A percentile compares a stretch with the other conserved stretches of the same genome.
phyloP scores from a whole-genome alignment of 23 tunicate species.

The Oikopleura vanhoeffeni region DNA sequence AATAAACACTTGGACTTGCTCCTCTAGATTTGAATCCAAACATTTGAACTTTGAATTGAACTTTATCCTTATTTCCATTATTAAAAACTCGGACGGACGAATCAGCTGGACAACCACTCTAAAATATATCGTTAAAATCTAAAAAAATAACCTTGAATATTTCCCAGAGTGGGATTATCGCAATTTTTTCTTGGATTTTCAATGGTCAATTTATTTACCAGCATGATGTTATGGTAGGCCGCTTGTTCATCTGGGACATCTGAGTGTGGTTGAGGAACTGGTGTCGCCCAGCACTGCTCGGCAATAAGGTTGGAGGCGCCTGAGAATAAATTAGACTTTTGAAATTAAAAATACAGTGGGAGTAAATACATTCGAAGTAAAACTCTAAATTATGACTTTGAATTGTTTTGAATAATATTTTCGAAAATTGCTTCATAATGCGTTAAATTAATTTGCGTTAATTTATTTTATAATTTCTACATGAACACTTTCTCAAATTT shows the following conservation, averaged over 20 bases:
- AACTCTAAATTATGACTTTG: no score
- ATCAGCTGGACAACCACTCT: neutral
- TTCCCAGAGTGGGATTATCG: no score
- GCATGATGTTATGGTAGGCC: neutral
- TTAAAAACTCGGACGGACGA: neutral
- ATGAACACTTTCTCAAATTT: no score
- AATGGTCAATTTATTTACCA: neutral
- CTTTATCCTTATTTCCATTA: neutral
- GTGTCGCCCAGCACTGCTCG: constrained; percentile 15
- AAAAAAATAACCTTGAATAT: neutral
- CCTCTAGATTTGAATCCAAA: constrained; percentile 8
- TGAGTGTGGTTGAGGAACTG: constrained; percentile 14
- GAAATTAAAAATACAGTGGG: no score
- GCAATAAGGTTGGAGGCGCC: constrained; percentile 7
- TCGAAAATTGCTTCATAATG: no score
- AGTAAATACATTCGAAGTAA: no score
- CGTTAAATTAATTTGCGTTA: no score
- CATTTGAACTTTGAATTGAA: constrained; percentile 12
- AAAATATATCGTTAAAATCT: neutral
- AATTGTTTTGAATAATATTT: no score
- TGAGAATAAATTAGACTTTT: no score
- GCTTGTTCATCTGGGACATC: neutral
- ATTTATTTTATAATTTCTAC: no score
- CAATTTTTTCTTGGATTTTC: neutral
- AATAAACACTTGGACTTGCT: neutral